Evolutionary conservation across 2,113 vertebrate species (phyloP).

Genomic region (Corydoras maculifer): DNA sequence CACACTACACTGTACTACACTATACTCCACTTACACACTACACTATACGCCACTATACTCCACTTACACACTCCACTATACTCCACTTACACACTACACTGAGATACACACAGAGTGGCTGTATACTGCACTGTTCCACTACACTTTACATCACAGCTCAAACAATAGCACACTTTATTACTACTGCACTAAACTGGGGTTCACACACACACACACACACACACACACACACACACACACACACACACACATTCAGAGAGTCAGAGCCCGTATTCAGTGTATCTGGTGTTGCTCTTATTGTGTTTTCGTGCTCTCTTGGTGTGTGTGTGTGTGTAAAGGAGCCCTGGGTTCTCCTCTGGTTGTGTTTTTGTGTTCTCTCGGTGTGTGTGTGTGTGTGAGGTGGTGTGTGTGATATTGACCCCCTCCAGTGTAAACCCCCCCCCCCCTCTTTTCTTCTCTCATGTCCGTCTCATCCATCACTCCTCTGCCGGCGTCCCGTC

Average conservation of each 20-base stretch:
- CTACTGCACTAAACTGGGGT: neutral
- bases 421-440: neutral
- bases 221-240: no score
- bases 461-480: slow-evolving; percentile 11
- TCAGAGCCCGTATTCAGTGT: no score
- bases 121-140: neutral
- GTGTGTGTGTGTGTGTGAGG: neutral
- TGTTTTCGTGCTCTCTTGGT: no score
- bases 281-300: no score
- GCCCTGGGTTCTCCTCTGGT: no score
- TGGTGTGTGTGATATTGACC: neutral
- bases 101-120: no score
- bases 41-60: neutral
- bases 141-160: neutral
- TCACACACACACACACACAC: no score
- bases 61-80: neutral
- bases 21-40: neutral
- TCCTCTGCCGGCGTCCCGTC: neutral
- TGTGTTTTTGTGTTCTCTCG: no score
- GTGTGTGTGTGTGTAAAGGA: no score
- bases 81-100: neutral
- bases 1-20: no score
- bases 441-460: neutral
- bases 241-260: no score
- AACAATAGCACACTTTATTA: neutral